Evolutionary conservation across 2,888 invertebrate species (phyloP).

Genomic region (Andrena flavipes): DNA sequence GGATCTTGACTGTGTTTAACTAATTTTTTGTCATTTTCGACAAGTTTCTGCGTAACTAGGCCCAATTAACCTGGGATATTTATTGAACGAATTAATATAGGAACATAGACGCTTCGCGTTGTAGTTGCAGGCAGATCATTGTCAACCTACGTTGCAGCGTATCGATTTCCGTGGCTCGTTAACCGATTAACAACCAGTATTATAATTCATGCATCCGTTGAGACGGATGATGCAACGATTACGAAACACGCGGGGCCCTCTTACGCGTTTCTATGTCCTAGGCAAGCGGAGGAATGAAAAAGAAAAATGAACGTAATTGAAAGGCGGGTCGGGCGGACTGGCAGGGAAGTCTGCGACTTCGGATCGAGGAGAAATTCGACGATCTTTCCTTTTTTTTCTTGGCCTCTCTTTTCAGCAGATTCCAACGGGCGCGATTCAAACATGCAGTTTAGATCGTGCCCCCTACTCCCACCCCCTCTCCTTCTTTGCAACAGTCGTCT

Average conservation of each 20-base stretch:
- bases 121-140: background rate
- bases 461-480: slow-evolving; percentile 14
- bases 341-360: slow-evolving; percentile 18
- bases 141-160: slow-evolving; percentile 22
- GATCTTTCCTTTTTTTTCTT: slow-evolving; percentile 5
- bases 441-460: slow-evolving; percentile 14
- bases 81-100: slow-evolving; percentile 10
- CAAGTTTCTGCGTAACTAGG: too few species aligned
- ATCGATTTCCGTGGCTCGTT: slow-evolving; percentile 53
- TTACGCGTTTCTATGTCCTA: background rate
- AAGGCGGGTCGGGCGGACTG: background rate
- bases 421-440: background rate
- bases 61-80: background rate
- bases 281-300: background rate
- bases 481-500: slow-evolving; percentile 17
- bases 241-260: slow-evolving; percentile 22
- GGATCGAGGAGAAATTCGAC: slow-evolving; percentile 43
- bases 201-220: slow-evolving; percentile 42
- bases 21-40: too few species aligned
- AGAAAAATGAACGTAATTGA: slow-evolving; percentile 20
- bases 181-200: slow-evolving; percentile 58
- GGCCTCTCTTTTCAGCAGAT: background rate
- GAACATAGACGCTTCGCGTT: slow-evolving; percentile 3
- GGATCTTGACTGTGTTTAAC: too few species aligned
- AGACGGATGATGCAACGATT: slow-evolving; percentile 50